These are phyloP conservation scores for Moxostoma hubbsi DNA, from an alignment of 2,797 vertebrate species.

Conservation along the genomic window DNA sequence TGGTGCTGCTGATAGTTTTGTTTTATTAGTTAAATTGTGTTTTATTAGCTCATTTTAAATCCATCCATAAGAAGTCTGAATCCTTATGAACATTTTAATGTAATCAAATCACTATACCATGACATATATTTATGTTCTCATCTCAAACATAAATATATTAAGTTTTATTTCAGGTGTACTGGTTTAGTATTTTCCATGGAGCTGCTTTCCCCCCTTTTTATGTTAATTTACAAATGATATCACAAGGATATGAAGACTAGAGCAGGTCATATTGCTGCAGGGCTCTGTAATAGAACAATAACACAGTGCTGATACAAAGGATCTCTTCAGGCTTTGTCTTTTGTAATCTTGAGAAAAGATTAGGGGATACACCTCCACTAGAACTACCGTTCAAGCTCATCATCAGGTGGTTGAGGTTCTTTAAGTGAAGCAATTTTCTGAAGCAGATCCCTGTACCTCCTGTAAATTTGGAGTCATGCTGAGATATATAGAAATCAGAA, in stretches of 20 bases:
- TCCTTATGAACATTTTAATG: too few relatives aligned
- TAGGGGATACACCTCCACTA: conserved; percentile 7
- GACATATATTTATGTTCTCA: too few relatives aligned
- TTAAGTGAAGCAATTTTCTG: conserved; percentile 47
- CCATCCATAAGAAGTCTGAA: too few relatives aligned
- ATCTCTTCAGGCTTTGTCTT: conserved; percentile 35
- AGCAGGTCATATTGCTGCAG: neutral
- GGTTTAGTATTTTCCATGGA: neutral
- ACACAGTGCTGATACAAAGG: conserved; percentile 19
- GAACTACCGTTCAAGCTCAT: neutral
- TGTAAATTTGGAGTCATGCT: conserved; percentile 16
- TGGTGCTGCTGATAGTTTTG: too few relatives aligned
- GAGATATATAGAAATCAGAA: neutral
- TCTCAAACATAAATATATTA: too few relatives aligned
- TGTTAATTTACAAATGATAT: neutral
- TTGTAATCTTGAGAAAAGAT: conserved; percentile 2
- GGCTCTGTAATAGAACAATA: neutral
- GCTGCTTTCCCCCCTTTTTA: neutral
- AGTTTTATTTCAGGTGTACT: too few relatives aligned
- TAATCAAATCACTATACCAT: too few relatives aligned
- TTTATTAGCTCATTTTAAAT: too few relatives aligned
- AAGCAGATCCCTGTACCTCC: conserved; percentile 39
- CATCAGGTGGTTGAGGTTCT: conserved; percentile 29
- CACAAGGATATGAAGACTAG: neutral
- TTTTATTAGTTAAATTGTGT: too few relatives aligned